Evolutionary conservation across 2,888 invertebrate genomes (phyloP).

Genomic region (Dynastes hyllus): DNA sequence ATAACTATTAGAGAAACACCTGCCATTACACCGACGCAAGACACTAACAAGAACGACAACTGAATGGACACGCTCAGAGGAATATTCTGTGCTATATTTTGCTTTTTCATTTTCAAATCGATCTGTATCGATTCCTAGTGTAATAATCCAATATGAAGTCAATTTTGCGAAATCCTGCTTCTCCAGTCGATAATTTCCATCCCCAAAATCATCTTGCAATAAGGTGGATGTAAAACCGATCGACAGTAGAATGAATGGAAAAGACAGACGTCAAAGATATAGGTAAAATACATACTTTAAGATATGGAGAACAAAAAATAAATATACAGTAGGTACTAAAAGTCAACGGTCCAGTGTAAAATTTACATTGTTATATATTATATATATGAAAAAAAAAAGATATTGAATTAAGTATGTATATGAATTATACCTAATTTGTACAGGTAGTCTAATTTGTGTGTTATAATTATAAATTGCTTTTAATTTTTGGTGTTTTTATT

Average conservation of each 20-base stretch:
- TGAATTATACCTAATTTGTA: conserved; percentile 70
- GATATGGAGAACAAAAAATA: conserved; percentile 20
- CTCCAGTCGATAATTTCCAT: conserved; percentile 54
- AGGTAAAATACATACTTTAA: background rate
- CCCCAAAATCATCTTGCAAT: background rate
- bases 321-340: conserved; percentile 63
- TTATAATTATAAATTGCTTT: conserved; percentile 70
- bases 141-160: conserved; percentile 13
- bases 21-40: conserved; percentile 28
- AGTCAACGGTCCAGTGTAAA: conserved; percentile 69
- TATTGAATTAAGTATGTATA: conserved; percentile 63
- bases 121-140: no score
- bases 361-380: conserved; percentile 70
- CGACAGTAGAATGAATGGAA: background rate
- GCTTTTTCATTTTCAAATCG: background rate
- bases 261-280: background rate
- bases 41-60: background rate
- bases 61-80: conserved; percentile 11
- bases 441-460: conserved; percentile 72
- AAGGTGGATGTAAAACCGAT: background rate
- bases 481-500: conserved; percentile 55
- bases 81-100: background rate
- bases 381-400: conserved; percentile 37
- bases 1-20: background rate
- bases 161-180: conserved; percentile 59